Conservation (phyloP, 2,888 invertebrate genomes). For the Melanchra persicariae region DNA sequence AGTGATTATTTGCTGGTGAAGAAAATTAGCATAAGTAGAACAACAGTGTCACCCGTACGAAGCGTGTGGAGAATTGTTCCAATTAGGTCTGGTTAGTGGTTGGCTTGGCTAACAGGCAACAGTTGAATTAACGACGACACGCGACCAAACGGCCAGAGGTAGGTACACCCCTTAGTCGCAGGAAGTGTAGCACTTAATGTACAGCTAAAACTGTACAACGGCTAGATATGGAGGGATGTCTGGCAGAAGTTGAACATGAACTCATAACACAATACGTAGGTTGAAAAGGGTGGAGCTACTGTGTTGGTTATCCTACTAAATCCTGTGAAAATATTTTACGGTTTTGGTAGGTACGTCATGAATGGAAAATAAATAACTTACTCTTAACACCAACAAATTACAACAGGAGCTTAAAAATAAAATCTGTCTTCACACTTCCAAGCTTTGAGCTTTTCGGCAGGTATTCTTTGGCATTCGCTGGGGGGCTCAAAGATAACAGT, state of each 20-base stretch:
- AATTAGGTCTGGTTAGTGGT: constrained; percentile 39
- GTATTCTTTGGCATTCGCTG: neutral
- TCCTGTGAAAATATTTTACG: neutral
- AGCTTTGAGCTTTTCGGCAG: neutral
- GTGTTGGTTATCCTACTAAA: neutral
- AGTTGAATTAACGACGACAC: constrained; percentile 51
- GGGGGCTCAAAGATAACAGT: neutral
- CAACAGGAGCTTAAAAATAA: no score
- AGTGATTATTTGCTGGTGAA: neutral
- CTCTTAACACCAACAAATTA: no score
- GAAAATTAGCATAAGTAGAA: constrained; percentile 15
- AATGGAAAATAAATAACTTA: no score
- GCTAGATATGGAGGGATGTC: neutral
- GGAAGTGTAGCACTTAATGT: constrained; percentile 24
- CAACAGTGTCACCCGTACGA: constrained; percentile 15
- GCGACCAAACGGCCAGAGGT: constrained; percentile 26
- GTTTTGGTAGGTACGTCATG: neutral
- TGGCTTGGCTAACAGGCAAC: constrained; percentile 29
- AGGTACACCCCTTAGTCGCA: constrained; percentile 27
- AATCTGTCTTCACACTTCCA: neutral
- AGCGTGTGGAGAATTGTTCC: constrained; percentile 39
- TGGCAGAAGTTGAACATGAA: neutral
- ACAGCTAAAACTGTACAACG: neutral
- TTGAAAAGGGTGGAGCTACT: neutral
- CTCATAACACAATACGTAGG: no score